A percentile compares a stretch with the other conserved stretches of the same genome.
Evolutionary conservation across 2,888 invertebrate species (phyloP).

Genomic region (Zygogramma bicolorata): DNA sequence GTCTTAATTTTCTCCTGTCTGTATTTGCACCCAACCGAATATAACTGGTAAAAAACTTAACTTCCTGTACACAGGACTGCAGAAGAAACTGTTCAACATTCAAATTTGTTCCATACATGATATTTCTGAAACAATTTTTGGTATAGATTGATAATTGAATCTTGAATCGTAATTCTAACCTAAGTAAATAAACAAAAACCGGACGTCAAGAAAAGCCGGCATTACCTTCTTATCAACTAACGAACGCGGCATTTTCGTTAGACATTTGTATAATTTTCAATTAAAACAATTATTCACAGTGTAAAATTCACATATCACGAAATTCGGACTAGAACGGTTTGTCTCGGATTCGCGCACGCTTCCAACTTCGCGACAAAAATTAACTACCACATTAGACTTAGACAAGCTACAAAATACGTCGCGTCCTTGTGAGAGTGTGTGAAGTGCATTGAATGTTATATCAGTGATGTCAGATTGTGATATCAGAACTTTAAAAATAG

Average conservation of each 20-base stretch:
- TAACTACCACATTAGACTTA: neutral
- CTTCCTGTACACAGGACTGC: too few species aligned
- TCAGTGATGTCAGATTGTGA: slow-evolving; percentile 51
- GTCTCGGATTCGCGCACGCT: neutral
- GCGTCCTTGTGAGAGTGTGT: slow-evolving; percentile 2
- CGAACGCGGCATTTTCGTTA: slow-evolving; percentile 13
- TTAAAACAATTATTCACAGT: slow-evolving; percentile 8
- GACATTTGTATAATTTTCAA: slow-evolving; percentile 15
- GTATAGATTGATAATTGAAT: too few species aligned
- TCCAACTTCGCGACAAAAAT: neutral
- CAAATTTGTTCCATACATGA: too few species aligned
- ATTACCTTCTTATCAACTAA: slow-evolving; percentile 28
- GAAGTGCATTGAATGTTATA: slow-evolving; percentile 29
- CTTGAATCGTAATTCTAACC: neutral
- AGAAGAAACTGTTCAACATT: too few species aligned
- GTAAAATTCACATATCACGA: slow-evolving; percentile 17
- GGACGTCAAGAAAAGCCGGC: neutral
- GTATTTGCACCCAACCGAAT: neutral
- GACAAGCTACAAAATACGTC: neutral
- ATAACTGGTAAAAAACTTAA: too few species aligned
- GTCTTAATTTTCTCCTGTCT: neutral
- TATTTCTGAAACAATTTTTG: too few species aligned
- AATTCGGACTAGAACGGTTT: neutral
- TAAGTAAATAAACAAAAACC: neutral
- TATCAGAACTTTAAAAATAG: slow-evolving; percentile 55